Percentiles rank a stretch among this genome's conserved stretches.
Conservation (phyloP, 2,888 invertebrate species). For the Mesorhabditis sp. region DNA sequence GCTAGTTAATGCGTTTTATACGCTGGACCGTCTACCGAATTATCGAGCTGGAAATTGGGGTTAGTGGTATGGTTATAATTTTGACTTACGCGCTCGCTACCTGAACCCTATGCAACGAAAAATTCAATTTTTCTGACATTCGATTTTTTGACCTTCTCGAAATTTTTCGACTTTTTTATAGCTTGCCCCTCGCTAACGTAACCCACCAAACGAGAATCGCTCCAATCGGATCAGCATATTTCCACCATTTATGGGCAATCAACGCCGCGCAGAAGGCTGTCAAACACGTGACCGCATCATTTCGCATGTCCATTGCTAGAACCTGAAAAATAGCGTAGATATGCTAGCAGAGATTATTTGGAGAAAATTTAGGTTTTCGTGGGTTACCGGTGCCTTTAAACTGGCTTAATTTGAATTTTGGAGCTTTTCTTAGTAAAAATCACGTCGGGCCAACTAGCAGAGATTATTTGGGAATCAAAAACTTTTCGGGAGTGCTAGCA, state of each 20-base stretch:
- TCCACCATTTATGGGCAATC: slow-evolving; percentile 58
- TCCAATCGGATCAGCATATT: slow-evolving; percentile 62
- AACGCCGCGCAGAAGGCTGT: slow-evolving; percentile 61
- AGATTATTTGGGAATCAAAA: too few relatives aligned
- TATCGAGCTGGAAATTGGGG: too few relatives aligned
- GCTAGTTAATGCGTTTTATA: too few relatives aligned
- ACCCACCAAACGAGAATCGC: slow-evolving; percentile 60
- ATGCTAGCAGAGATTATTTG: neutral
- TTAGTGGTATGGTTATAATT: too few relatives aligned
- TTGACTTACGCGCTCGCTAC: too few relatives aligned
- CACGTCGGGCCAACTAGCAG: too few relatives aligned
- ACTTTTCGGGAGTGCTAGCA: too few relatives aligned
- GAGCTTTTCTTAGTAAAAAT: slow-evolving; percentile 8
- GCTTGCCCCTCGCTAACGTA: neutral
- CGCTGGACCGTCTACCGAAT: too few relatives aligned
- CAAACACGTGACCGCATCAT: slow-evolving; percentile 62
- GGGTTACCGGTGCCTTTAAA: neutral
- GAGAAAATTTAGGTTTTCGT: too few relatives aligned
- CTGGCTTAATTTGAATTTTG: slow-evolving; percentile 9
- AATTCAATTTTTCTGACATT: neutral
- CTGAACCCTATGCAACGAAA: too few relatives aligned
- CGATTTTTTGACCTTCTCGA: neutral
- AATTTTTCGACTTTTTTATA: neutral
- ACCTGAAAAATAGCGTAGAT: slow-evolving; percentile 14
- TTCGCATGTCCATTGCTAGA: slow-evolving; percentile 62